These are phyloP conservation scores for Pygmarrhopalites habei DNA, from an alignment of 1,140 invertebrate genomes.

Conservation along the genomic window DNA sequence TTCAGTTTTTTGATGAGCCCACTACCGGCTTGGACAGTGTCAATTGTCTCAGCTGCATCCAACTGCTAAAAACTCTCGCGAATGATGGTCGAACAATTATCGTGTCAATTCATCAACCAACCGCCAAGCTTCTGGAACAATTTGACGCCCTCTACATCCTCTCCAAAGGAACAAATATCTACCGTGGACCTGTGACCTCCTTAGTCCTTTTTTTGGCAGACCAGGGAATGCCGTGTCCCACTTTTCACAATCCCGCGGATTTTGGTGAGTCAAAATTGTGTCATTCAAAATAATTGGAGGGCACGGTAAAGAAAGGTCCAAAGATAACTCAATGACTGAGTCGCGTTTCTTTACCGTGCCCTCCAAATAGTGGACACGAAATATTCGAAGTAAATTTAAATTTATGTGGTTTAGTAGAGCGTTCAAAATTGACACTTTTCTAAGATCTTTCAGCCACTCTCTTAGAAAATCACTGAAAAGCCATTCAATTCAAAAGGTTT, in stretches of 20 bases:
- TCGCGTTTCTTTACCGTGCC: too few species aligned
- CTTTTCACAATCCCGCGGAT: constrained; percentile 92
- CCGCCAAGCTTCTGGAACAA: constrained; percentile 87
- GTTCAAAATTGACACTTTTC: too few species aligned
- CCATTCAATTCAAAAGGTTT: too few species aligned
- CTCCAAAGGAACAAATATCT: constrained; percentile 84
- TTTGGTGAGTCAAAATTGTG: constrained; percentile 58
- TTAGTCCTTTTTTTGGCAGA: constrained; percentile 79
- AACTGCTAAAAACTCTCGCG: constrained; percentile 64
- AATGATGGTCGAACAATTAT: constrained; percentile 82
- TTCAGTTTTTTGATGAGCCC: constrained; percentile 95
- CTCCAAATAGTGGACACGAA: too few species aligned
- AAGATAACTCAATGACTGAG: too few species aligned
- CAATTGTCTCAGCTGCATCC: constrained; percentile 22
- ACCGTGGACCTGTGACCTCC: constrained; percentile 68
- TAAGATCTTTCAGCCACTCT: too few species aligned
- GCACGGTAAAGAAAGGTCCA: too few species aligned
- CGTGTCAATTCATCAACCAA: constrained; percentile 94
- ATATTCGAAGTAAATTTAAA: too few species aligned
- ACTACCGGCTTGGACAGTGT: constrained; percentile 55
- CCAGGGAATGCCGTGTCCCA: constrained; percentile 75
- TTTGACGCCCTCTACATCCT: constrained; percentile 87
- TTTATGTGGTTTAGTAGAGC: too few species aligned
- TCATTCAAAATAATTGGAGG: too few species aligned
- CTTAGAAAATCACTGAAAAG: too few species aligned